These are phyloP conservation scores for Enteromius anoplus DNA, from an alignment of 2,797 vertebrate genomes.

Conservation along the genomic window DNA sequence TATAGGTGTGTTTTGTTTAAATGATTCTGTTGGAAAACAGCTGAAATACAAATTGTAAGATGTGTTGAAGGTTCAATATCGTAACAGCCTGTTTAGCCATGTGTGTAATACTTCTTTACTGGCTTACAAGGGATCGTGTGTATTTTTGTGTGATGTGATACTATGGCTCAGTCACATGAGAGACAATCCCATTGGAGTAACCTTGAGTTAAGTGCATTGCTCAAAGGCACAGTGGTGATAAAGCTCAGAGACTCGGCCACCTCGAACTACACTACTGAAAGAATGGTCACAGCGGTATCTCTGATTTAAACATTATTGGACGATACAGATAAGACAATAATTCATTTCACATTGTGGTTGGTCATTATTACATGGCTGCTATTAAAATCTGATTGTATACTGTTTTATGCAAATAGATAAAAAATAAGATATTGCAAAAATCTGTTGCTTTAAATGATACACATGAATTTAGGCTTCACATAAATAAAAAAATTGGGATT, in stretches of 20 bases:
- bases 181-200: not conserved
- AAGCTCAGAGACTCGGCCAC: not conserved
- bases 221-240: conserved; percentile 8
- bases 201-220: conserved; percentile 3
- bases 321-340: not conserved
- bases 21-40: conserved; percentile 4
- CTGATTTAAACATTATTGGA: not conserved
- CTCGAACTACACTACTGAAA: not conserved
- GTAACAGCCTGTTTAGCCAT: not conserved
- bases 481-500: not conserved
- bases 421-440: not conserved
- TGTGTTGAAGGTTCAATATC: not conserved
- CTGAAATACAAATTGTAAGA: not conserved
- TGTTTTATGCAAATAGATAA: not conserved
- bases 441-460: not conserved
- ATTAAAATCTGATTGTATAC: not conserved
- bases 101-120: not conserved
- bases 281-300: not conserved
- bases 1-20: not conserved
- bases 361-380: not conserved
- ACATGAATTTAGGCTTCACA: not conserved
- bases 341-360: not conserved
- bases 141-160: not conserved
- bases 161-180: conserved; percentile 4
- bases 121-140: not conserved